Evolutionary conservation across 2,797 vertebrate species (phyloP), one percentile per base, ranked within the genome.

Genomic region (Propithecus perrieri): DNA sequence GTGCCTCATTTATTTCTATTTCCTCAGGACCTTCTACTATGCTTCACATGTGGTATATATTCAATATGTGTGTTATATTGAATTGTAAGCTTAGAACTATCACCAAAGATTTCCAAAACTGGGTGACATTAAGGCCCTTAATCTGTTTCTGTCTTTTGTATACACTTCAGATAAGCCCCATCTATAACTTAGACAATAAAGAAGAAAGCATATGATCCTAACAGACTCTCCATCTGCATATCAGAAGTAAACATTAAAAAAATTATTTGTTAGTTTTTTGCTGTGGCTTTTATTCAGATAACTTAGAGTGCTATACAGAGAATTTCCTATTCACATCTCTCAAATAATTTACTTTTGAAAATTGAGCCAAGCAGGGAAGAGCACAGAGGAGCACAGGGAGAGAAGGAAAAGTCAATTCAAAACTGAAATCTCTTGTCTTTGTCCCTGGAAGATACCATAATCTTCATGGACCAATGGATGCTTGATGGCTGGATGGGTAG

Each of bases 271-370:
- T 86, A 95, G 46, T 89, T 87, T 85, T 96, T 35, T 67, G 20
- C 4, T 43, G 15, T 71, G 28, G 0, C 13, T 91, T 92, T 91
- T 71, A 90, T 72, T 87, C 78, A 65, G 30, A 53, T 88, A 72
- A 85, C 48, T 11, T 84, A 12, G 59, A 59, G 14, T 65, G 12
- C 26, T 28, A 28, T 38, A 28, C 12, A 90, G 55, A 96, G 30
- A 85, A 90, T 24, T 90, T 78, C 26, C 0, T 46, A 63, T 92
- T 69, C 85, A 30, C 22, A 84, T 87, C 26, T 59, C 69, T 63
- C 87, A 17, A 88, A 59, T 26, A 69, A 67, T 67, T 63, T 85
- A 83, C 48, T 97, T 95, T 91, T 59, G 53, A 75, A 95, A 93
- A 96, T 12, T 93, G 35, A 18, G 15, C n/a, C 72, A 81, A 81